Percentiles rank a stretch among this genome's conserved stretches.
phyloP scores from a whole-genome alignment of 2,888 invertebrate genomes.

The Rotaria sp. region DNA sequence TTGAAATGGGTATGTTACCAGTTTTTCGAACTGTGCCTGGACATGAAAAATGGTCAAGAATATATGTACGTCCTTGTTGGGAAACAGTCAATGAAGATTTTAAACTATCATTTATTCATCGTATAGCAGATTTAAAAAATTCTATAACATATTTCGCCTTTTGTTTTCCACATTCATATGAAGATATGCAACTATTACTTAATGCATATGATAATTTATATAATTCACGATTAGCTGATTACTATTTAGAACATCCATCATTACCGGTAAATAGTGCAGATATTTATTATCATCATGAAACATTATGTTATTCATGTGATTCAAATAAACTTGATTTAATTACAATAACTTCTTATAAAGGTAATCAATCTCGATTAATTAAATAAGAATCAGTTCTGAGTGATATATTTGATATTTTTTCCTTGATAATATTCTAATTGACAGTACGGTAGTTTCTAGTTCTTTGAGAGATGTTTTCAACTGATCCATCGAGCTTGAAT shows the following conservation, averaged over 20 bases:
- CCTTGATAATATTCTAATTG: slow-evolving; percentile 61
- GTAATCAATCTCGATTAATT: slow-evolving; percentile 63
- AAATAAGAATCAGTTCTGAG: slow-evolving; percentile 59
- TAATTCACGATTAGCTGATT: background rate
- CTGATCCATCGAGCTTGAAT: no score
- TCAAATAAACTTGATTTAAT: slow-evolving; percentile 71
- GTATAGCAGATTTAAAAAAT: slow-evolving; percentile 58
- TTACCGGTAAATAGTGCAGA: slow-evolving; percentile 32
- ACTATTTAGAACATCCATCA: slow-evolving; percentile 50
- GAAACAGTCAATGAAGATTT: slow-evolving; percentile 61
- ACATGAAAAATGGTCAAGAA: slow-evolving; percentile 73
- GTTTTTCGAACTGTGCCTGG: slow-evolving; percentile 70
- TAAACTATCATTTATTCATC: slow-evolving; percentile 60
- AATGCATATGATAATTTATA: slow-evolving; percentile 62
- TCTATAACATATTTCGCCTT: slow-evolving; percentile 78
- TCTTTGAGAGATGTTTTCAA: no score
- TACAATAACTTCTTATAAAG: slow-evolving; percentile 74
- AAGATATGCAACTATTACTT: slow-evolving; percentile 70
- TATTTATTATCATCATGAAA: slow-evolving; percentile 76
- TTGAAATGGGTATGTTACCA: slow-evolving; percentile 78
- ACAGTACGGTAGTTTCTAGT: background rate
- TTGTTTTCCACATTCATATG: slow-evolving; percentile 79
- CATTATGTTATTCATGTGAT: slow-evolving; percentile 70
- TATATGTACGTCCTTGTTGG: slow-evolving; percentile 71
- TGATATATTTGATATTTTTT: slow-evolving; percentile 64